Evolutionary conservation across 23 tunicate species (phyloP).

Genomic region (Halocynthia aurantium): DNA sequence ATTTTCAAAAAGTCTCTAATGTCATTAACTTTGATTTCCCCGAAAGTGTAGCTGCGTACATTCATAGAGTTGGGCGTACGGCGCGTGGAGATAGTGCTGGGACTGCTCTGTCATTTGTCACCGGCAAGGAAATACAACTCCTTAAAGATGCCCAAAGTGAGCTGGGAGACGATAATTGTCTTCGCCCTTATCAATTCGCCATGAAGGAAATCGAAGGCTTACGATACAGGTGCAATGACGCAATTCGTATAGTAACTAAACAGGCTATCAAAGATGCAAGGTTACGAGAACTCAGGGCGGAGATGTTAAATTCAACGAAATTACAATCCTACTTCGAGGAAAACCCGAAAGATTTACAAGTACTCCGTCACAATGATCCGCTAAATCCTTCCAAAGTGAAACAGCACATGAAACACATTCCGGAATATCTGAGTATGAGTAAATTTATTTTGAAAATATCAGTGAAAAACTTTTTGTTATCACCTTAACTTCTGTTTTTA

Average conservation of each 20-base stretch:
- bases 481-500: background rate
- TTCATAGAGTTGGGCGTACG: slow-evolving; percentile 94
- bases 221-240: slow-evolving; percentile 78
- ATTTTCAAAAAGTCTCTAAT: slow-evolving; percentile 65
- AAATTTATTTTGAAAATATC: background rate
- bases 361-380: slow-evolving; percentile 62
- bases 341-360: slow-evolving; percentile 65
- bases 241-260: slow-evolving; percentile 45
- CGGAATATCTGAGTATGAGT: slow-evolving; percentile 72
- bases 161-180: slow-evolving; percentile 33
- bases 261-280: slow-evolving; percentile 50
- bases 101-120: slow-evolving; percentile 79
- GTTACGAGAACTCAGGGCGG: slow-evolving; percentile 50
- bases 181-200: slow-evolving; percentile 65
- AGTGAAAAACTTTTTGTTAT: background rate
- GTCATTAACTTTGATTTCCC: slow-evolving; percentile 95
- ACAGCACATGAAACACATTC: slow-evolving; percentile 81
- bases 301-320: slow-evolving; percentile 71
- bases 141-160: slow-evolving; percentile 37
- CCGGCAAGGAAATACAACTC: slow-evolving; percentile 41
- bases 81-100: slow-evolving; percentile 73
- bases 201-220: slow-evolving; percentile 88
- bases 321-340: slow-evolving; percentile 68
- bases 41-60: slow-evolving; percentile 27
- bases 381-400: slow-evolving; percentile 47